These are phyloP conservation scores for Pseudococcus viburni DNA, from an alignment of 2,888 invertebrate genomes.

Conservation along the genomic window DNA sequence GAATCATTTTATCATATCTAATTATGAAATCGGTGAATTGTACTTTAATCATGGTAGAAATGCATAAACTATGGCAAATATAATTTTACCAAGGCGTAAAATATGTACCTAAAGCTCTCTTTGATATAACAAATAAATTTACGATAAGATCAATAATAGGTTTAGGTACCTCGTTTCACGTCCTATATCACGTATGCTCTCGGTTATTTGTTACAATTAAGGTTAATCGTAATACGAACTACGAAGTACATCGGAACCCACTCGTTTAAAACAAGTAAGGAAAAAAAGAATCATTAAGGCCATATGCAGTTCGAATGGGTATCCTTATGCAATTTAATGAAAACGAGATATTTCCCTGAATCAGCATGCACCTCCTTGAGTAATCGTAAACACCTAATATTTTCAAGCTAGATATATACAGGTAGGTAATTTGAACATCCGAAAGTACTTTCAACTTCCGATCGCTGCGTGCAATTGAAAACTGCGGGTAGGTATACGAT, in stretches of 20 bases:
- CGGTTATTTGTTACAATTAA: neutral
- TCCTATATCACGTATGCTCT: neutral
- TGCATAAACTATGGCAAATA: slow-evolving; percentile 20
- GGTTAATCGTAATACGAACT: neutral
- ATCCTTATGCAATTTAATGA: neutral
- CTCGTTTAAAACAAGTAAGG: neutral
- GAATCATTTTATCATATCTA: neutral
- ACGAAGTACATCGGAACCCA: neutral
- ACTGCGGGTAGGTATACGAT: slow-evolving; percentile 6
- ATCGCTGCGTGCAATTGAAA: slow-evolving; percentile 4
- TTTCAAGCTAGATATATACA: neutral
- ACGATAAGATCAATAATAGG: neutral
- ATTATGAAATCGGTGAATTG: neutral
- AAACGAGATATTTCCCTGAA: neutral
- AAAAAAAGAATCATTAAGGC: neutral
- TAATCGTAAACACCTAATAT: neutral
- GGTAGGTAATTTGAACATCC: slow-evolving; percentile 33
- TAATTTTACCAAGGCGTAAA: neutral
- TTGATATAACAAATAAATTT: neutral
- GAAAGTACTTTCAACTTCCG: slow-evolving; percentile 48
- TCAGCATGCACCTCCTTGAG: neutral
- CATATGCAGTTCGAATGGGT: neutral
- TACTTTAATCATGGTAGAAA: neutral
- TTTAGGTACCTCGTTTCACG: neutral
- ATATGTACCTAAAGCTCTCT: neutral